Conservation (phyloP, 2,888 invertebrate genomes). For the Autographa pulchrina region DNA sequence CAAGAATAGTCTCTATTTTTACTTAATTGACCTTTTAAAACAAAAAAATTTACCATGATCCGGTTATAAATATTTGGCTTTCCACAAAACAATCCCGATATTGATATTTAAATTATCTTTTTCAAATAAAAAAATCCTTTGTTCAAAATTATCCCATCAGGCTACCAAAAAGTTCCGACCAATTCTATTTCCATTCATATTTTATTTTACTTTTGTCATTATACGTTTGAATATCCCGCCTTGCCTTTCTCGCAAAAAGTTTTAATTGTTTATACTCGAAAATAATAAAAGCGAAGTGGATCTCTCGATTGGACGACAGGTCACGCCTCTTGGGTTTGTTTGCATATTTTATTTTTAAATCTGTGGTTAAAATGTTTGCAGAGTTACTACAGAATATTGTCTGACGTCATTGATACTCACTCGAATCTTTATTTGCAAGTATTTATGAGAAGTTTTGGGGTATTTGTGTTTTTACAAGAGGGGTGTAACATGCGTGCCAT, state of each 20-base stretch:
- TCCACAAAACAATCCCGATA: not conserved
- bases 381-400: not conserved
- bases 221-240: constrained; percentile 33
- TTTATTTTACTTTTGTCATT: constrained; percentile 39
- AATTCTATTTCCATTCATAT: constrained; percentile 46
- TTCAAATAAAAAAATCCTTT: not conserved
- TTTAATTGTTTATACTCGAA: constrained; percentile 51
- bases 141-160: constrained; percentile 16
- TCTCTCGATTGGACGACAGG: constrained; percentile 31
- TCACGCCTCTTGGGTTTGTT: constrained; percentile 22
- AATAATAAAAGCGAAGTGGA: constrained; percentile 37
- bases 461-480: too few relatives aligned
- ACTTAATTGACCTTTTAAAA: too few relatives aligned
- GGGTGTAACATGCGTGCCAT: too few relatives aligned
- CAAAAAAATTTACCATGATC: too few relatives aligned
- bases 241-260: constrained; percentile 38
- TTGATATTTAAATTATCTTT: constrained; percentile 3
- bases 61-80: not conserved
- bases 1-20: not conserved
- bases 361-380: constrained; percentile 11
- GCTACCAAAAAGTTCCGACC: constrained; percentile 38
- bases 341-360: constrained; percentile 18
- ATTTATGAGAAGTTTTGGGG: too few relatives aligned
- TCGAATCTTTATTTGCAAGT: too few relatives aligned
- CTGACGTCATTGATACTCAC: not conserved